Evolutionary conservation across 2,888 invertebrate species (phyloP).

Genomic region (Endomychus coccineus): DNA sequence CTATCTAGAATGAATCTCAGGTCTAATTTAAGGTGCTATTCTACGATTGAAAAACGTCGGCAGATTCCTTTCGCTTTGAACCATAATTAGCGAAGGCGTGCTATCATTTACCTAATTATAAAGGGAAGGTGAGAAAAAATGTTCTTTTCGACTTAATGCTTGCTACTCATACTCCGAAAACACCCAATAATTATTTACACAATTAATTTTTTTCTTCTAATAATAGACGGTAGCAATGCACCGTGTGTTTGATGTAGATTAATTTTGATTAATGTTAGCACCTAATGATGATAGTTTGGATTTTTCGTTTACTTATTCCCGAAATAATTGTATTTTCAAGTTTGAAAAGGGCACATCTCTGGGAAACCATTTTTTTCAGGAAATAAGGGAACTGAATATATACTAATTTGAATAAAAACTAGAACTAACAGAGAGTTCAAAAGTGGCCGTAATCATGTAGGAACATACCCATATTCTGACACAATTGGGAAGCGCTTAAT

Average conservation of each 20-base stretch:
- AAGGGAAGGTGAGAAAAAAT: constrained; percentile 33
- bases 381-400: no score
- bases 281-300: no score
- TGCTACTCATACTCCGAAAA: constrained; percentile 9
- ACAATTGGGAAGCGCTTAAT: no score
- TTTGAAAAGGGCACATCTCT: no score
- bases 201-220: constrained; percentile 16
- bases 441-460: no score
- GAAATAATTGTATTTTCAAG: no score
- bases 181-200: constrained; percentile 15
- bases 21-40: constrained; percentile 17
- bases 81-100: constrained; percentile 34
- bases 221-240: constrained; percentile 15
- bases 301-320: no score
- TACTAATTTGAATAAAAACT: no score
- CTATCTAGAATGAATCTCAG: constrained; percentile 19
- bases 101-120: constrained; percentile 35
- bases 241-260: constrained; percentile 21
- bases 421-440: no score
- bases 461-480: no score
- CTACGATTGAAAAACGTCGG: constrained; percentile 16
- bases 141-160: constrained; percentile 7
- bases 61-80: constrained; percentile 23
- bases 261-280: constrained; percentile 21
- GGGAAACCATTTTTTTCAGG: no score